These are phyloP conservation scores for Apis laboriosa DNA, from an alignment of 1,140 invertebrate genomes.

Conservation along the genomic window DNA sequence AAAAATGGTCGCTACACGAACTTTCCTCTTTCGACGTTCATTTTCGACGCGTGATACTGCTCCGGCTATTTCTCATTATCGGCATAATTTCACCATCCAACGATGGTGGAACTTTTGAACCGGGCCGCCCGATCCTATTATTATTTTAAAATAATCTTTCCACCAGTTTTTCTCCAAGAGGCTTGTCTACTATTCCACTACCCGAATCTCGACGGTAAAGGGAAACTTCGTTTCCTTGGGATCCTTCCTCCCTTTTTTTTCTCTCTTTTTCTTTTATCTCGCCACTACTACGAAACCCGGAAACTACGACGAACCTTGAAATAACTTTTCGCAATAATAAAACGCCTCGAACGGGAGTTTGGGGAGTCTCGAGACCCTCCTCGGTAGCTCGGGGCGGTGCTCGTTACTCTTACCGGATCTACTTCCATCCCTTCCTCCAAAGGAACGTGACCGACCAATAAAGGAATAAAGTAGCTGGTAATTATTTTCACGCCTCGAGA, in stretches of 20 bases:
- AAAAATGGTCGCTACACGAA: background rate
- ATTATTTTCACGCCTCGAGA: slow-evolving; percentile 56
- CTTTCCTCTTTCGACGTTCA: background rate
- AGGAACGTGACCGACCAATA: slow-evolving; percentile 8
- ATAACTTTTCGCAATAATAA: slow-evolving; percentile 65
- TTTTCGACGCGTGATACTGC: background rate
- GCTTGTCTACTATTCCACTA: no score
- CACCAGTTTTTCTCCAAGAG: background rate
- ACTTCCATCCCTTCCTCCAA: slow-evolving; percentile 23
- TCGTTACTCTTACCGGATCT: slow-evolving; percentile 48
- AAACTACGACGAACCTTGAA: slow-evolving; percentile 67
- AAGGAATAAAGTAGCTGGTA: slow-evolving; percentile 53
- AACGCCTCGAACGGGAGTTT: slow-evolving; percentile 40
- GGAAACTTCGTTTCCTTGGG: slow-evolving; percentile 39
- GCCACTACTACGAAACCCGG: background rate
- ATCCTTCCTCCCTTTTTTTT: slow-evolving; percentile 14
- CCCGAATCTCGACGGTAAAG: no score
- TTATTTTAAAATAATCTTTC: slow-evolving; percentile 37
- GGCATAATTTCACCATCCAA: slow-evolving; percentile 29
- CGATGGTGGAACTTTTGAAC: background rate
- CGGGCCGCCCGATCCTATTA: background rate
- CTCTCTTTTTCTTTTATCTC: slow-evolving; percentile 32
- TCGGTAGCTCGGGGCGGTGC: slow-evolving; percentile 35
- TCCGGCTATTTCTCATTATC: background rate
- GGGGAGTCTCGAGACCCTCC: background rate